These are phyloP conservation scores for Solea senegalensis DNA, from an alignment of 2,113 vertebrate genomes.

Conservation along the genomic window DNA sequence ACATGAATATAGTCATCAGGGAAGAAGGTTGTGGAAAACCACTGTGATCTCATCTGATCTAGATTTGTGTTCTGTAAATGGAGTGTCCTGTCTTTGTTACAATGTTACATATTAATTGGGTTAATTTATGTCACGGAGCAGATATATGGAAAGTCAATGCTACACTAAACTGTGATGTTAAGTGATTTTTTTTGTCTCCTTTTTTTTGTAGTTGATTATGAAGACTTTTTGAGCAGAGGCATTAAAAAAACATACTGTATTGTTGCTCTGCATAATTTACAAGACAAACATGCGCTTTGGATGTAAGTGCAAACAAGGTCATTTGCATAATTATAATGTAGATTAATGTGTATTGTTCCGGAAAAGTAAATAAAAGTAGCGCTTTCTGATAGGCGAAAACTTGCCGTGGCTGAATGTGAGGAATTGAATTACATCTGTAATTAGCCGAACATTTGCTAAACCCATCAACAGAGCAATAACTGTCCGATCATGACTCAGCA, in stretches of 20 bases:
- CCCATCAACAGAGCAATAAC: no score
- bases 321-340: not conserved
- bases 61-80: constrained; percentile 4
- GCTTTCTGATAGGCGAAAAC: not conserved
- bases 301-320: not conserved
- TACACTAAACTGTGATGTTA: not conserved
- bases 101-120: not conserved
- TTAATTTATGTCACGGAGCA: not conserved
- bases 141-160: not conserved
- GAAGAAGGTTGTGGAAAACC: constrained; percentile 1
- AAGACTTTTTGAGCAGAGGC: not conserved
- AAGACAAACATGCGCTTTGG: not conserved
- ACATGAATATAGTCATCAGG: not conserved
- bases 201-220: not conserved
- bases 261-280: not conserved
- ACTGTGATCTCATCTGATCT: not conserved
- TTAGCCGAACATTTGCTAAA: no score
- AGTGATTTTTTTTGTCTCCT: not conserved
- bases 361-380: not conserved
- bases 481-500: no score
- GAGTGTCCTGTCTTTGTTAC: not conserved
- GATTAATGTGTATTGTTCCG: no score
- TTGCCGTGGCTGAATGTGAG: no score
- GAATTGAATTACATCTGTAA: no score
- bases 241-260: not conserved